Percentiles rank a stretch among this genome's conserved stretches.
Evolutionary conservation across 2,888 invertebrate genomes (phyloP).

Genomic region (Clistopyga incitator): DNA sequence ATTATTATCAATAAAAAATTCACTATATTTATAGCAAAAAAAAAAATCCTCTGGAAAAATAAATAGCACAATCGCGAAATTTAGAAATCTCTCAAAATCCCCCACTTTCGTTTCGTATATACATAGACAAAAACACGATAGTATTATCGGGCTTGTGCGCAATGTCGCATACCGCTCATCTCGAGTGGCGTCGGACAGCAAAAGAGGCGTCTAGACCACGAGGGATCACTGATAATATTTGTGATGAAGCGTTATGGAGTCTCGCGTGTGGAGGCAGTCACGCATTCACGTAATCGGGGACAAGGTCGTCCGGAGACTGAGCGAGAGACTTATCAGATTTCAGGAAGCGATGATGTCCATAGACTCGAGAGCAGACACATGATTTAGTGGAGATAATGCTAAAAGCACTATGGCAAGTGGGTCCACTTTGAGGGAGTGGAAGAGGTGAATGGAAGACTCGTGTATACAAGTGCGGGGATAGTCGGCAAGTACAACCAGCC

Average conservation of each 20-base stretch:
- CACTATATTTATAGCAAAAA: too few species aligned
- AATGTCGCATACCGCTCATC: constrained; percentile 42
- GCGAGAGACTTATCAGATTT: constrained; percentile 49
- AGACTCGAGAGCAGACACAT: not conserved
- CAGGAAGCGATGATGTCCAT: constrained; percentile 45
- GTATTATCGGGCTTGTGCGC: constrained; percentile 31
- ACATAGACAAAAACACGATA: not conserved
- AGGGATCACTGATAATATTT: constrained; percentile 64
- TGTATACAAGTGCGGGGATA: constrained; percentile 66
- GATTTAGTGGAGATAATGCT: not conserved
- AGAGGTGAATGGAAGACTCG: constrained; percentile 62
- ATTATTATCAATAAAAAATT: too few species aligned
- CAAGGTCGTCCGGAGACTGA: constrained; percentile 41
- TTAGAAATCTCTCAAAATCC: too few species aligned
- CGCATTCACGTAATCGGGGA: constrained; percentile 50
- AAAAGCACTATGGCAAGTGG: not conserved
- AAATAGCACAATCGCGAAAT: too few species aligned
- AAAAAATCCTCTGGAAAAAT: too few species aligned
- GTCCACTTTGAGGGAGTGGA: constrained; percentile 27
- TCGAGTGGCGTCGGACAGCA: constrained; percentile 57
- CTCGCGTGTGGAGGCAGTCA: constrained; percentile 75
- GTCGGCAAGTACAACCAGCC: constrained; percentile 14
- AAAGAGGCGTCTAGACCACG: constrained; percentile 58
- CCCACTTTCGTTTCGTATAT: not conserved
- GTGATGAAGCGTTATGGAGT: constrained; percentile 31